Percentiles rank a stretch among this genome's conserved stretches.
phyloP scores from a whole-genome alignment of 2,888 invertebrate species.

The Rhingia rostrata region DNA sequence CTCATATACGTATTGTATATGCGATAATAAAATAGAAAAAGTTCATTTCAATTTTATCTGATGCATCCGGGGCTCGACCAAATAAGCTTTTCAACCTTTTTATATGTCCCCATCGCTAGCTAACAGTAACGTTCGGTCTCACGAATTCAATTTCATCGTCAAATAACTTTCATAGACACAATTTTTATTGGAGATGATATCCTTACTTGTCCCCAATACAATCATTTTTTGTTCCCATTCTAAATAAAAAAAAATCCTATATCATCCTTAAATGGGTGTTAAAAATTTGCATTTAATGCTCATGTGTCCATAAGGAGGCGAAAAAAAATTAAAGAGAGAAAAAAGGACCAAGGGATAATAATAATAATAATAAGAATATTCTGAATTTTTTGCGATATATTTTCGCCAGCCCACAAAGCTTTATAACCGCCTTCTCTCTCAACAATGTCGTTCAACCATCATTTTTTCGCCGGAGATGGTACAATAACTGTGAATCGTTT shows the following conservation, averaged over 20 bases:
- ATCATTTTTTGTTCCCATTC: conserved; percentile 12
- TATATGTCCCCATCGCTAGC: background rate
- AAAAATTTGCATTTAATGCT: conserved; percentile 73
- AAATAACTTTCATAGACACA: conserved; percentile 69
- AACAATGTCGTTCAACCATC: conserved; percentile 37
- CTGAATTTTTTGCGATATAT: conserved; percentile 70
- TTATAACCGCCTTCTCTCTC: conserved; percentile 5
- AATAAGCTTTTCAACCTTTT: conserved; percentile 62
- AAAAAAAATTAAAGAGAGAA: conserved; percentile 14
- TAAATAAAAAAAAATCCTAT: conserved; percentile 38
- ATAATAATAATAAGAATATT: conserved; percentile 67
- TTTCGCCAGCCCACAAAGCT: conserved; percentile 20
- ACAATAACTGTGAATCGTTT: conserved; percentile 74
- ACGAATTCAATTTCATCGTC: conserved; percentile 73
- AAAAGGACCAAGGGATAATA: conserved; percentile 50
- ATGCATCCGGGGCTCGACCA: conserved; percentile 55
- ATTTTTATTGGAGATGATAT: conserved; percentile 68
- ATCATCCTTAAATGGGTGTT: conserved; percentile 68
- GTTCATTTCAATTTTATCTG: conserved; percentile 65
- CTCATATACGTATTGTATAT: conserved; percentile 1
- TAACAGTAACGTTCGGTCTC: conserved; percentile 36
- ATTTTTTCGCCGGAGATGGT: conserved; percentile 62
- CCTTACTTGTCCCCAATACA: conserved; percentile 42
- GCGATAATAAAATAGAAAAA: conserved; percentile 38
- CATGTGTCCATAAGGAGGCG: conserved; percentile 62